Conservation (phyloP, 2,888 invertebrate species). For the Apamea anceps region DNA sequence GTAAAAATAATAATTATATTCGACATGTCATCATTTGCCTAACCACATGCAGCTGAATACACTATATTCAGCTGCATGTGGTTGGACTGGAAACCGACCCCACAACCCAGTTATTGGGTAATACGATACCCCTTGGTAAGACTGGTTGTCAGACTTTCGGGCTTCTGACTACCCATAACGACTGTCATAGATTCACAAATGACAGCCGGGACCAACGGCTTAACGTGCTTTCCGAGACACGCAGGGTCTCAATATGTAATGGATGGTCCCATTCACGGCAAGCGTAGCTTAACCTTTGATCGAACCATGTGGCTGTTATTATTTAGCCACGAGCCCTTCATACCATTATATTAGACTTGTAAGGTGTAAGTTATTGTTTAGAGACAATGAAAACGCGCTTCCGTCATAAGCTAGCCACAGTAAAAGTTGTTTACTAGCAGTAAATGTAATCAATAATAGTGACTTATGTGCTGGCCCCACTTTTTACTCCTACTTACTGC, state of each 20-base stretch:
- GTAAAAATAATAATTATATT: conserved; percentile 3
- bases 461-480: conserved; percentile 81
- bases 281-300: background rate
- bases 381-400: conserved; percentile 75
- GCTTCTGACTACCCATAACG: background rate
- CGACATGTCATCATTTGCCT: background rate
- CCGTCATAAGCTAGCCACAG: conserved; percentile 76
- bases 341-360: background rate
- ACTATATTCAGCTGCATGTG: too few relatives aligned
- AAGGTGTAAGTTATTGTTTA: background rate
- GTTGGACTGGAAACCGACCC: too few relatives aligned
- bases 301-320: background rate
- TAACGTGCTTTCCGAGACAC: background rate
- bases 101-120: background rate
- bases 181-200: too few relatives aligned
- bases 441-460: conserved; percentile 88
- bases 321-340: background rate
- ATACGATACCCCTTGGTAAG: background rate
- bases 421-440: conserved; percentile 86
- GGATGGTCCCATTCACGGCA: background rate
- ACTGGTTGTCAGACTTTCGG: background rate
- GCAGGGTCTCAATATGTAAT: background rate
- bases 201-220: background rate
- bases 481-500: conserved; percentile 80
- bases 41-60: background rate